Base-by-base conservation (phyloP, 2,113 vertebrate species). In the Lagopus muta region DNA sequence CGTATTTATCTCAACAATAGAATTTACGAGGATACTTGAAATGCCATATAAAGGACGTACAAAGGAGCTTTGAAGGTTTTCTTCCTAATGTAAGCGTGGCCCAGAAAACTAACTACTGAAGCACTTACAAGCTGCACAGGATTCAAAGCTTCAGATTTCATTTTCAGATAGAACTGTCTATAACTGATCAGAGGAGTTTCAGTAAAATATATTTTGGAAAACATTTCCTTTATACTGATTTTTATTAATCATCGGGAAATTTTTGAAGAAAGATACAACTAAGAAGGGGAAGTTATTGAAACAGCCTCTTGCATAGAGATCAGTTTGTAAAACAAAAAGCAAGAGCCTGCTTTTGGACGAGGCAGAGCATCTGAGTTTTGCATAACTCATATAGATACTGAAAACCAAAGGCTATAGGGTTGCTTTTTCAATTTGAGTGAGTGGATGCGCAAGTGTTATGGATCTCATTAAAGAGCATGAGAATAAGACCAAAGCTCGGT, bases 11-110 rank as follows among this genome's bases (percentile, higher is more conserved):
- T 76, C 64, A 76, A 71, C 93, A 76, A 48, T 11, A 70, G 75
- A 92, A 86, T 91, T 91, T 70, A 86, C 70, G 48, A 93, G 45
- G 81, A 43, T 48, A 58, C 45, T 77, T 87, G 30, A 92, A 92
- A 89, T 82, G 21, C 16, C 45, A 32, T 22, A 66, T 71, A 73
- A 94, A 85, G 27, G 45, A 27, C 75, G 30, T 79, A 48, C 13
- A 76, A 61, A 66, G 54, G 45, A 77, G 4, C 78, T 94, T 89
- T 92, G 73, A 89, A 89, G 13, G 34, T 42, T 94, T 90, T 7
- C 8, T 65, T 60, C 16, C 55, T 3, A 0, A 38, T 54, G n/a
- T 15, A 84, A 85, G 57, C 62, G 7, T 57, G 40, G 24, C 62
- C 90, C 28, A 22, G 89, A 87, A 90, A 89, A 2, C 9, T 58